A percentile compares a stretch with the other conserved stretches of the same genome.
These are phyloP conservation scores for Cinara cedri DNA, from an alignment of 2,888 invertebrate genomes.

Conservation along the genomic window DNA sequence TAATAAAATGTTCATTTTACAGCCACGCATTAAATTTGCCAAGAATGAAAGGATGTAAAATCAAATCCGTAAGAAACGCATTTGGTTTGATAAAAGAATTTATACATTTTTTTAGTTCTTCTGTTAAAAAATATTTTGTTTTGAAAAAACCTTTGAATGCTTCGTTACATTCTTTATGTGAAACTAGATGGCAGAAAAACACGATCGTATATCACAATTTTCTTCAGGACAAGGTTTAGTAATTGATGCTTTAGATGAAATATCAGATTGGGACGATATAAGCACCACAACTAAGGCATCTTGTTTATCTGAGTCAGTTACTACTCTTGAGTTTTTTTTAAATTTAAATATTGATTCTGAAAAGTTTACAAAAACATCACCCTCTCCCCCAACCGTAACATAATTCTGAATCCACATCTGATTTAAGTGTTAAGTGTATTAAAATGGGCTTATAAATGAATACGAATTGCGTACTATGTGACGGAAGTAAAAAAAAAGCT, in stretches of 20 bases:
- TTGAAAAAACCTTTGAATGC: conserved; percentile 55
- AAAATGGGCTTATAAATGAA: too few species aligned
- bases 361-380: conserved; percentile 29
- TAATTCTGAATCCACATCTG: too few species aligned
- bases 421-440: too few species aligned
- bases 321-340: conserved; percentile 40
- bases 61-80: conserved; percentile 57
- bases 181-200: conserved; percentile 58
- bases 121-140: conserved; percentile 55
- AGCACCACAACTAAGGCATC: conserved; percentile 39
- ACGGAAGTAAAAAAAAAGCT: too few species aligned
- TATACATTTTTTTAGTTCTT: conserved; percentile 57
- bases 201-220: conserved; percentile 57
- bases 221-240: conserved; percentile 35
- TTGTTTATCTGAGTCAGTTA: conserved; percentile 35
- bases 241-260: conserved; percentile 55
- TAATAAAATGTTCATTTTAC: conserved; percentile 56
- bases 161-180: conserved; percentile 25
- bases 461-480: too few species aligned
- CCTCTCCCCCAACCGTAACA: too few species aligned
- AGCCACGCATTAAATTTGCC: conserved; percentile 58
- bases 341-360: conserved; percentile 22
- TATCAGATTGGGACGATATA: conserved; percentile 43
- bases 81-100: conserved; percentile 57
- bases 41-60: conserved; percentile 54